Percentiles rank a stretch among this genome's conserved stretches.
Conservation (phyloP, 2,797 vertebrate genomes). For the Adelosebastes latens region DNA sequence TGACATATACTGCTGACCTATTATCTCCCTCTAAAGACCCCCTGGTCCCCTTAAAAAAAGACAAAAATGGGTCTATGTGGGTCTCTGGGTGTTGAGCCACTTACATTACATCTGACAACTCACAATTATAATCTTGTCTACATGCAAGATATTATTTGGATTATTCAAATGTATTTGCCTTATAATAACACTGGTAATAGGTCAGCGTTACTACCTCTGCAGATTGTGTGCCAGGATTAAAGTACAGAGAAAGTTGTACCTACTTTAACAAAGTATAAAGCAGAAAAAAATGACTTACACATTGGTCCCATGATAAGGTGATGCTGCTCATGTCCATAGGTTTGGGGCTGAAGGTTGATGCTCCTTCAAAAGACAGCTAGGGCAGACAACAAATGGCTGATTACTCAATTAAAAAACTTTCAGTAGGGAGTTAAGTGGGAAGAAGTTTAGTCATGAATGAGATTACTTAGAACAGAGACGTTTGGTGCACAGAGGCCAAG, state of each 20-base stretch:
- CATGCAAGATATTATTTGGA: neutral
- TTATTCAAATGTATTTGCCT: neutral
- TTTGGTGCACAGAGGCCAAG: neutral
- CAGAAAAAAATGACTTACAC: constrained; percentile 82
- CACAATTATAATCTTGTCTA: neutral
- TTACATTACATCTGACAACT: neutral
- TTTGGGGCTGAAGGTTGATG: constrained; percentile 93
- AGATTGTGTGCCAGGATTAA: neutral
- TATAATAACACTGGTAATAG: neutral
- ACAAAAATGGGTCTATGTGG: neutral
- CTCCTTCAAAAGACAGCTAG: constrained; percentile 92
- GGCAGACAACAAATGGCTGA: constrained; percentile 19
- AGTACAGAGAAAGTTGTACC: neutral
- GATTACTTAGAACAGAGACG: neutral
- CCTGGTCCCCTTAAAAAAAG: rapidly evolving
- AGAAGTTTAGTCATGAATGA: neutral
- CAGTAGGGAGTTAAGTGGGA: neutral
- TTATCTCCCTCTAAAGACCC: neutral
- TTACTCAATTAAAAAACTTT: neutral
- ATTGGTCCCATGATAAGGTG: constrained; percentile 92
- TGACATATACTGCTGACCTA: neutral
- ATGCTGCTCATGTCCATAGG: constrained; percentile 95
- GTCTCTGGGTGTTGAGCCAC: too few species aligned
- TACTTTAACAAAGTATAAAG: neutral
- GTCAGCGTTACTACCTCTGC: neutral